These are phyloP conservation scores for Poeciliopsis paucimaculata DNA, from an alignment of 2,797 vertebrate species.

Conservation along the genomic window DNA sequence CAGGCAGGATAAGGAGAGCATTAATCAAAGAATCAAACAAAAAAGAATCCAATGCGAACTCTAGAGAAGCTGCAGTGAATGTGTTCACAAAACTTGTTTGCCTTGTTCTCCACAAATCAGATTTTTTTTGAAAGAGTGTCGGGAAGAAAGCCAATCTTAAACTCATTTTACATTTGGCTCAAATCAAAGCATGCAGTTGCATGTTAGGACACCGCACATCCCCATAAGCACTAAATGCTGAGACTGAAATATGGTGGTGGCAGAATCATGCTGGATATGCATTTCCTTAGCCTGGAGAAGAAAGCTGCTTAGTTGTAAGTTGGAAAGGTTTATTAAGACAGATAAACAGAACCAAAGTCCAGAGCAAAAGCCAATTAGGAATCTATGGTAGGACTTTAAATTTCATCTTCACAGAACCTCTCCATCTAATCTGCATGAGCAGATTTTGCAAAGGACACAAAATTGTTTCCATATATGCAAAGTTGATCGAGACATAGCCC, in stretches of 20 bases:
- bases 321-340: neutral
- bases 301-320: neutral
- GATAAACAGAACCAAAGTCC: neutral
- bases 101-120: neutral
- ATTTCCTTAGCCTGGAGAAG: neutral
- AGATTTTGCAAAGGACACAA: neutral
- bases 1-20: neutral
- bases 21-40: neutral
- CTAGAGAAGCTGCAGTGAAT: neutral
- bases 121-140: neutral
- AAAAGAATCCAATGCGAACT: neutral
- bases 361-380: neutral
- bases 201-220: neutral
- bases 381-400: neutral
- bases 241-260: neutral
- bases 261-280: neutral
- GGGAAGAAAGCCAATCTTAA: neutral
- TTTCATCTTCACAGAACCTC: neutral
- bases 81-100: neutral
- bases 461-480: neutral
- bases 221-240: neutral
- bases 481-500: neutral
- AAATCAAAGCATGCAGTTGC: neutral
- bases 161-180: neutral
- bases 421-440: neutral